Percentiles rank a stretch among this genome's conserved stretches.
These are phyloP conservation scores for Drosophila neoperkinsi DNA, from an alignment of 2,888 invertebrate genomes.

Conservation along the genomic window DNA sequence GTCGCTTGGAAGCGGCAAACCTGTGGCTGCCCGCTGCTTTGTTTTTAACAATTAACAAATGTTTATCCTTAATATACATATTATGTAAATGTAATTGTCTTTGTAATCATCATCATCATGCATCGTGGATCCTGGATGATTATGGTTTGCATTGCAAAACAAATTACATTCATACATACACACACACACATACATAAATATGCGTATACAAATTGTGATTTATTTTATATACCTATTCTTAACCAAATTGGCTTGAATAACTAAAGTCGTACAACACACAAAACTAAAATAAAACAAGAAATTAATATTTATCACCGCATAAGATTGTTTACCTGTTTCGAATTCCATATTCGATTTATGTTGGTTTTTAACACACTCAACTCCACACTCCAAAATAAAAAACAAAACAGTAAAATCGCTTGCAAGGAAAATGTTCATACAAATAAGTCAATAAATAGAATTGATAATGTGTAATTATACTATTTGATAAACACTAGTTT, in stretches of 20 bases:
- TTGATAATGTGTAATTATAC: constrained; percentile 26
- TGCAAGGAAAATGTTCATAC: constrained; percentile 34
- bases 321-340: constrained; percentile 60
- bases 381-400: constrained; percentile 23
- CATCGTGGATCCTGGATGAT: constrained; percentile 40
- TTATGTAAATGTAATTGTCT: constrained; percentile 46
- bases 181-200: constrained; percentile 52
- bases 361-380: constrained; percentile 31
- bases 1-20: constrained; percentile 46
- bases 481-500: constrained; percentile 42
- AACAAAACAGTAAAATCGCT: constrained; percentile 5
- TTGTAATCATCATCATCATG: constrained; percentile 48
- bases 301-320: constrained; percentile 33
- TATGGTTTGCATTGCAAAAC: constrained; percentile 34
- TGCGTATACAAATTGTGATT: constrained; percentile 78
- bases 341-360: constrained; percentile 32
- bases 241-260: constrained; percentile 65
- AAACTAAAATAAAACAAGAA: constrained; percentile 36
- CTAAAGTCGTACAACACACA: constrained; percentile 42
- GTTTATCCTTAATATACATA: constrained; percentile 66
- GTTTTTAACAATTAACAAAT: constrained; percentile 77
- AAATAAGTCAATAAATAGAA: constrained; percentile 23
- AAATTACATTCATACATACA: constrained; percentile 37
- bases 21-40: constrained; percentile 72
- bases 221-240: constrained; percentile 77